phyloP scores from a whole-genome alignment of 2,888 invertebrate genomes.

The Iphiclides podalirius region DNA sequence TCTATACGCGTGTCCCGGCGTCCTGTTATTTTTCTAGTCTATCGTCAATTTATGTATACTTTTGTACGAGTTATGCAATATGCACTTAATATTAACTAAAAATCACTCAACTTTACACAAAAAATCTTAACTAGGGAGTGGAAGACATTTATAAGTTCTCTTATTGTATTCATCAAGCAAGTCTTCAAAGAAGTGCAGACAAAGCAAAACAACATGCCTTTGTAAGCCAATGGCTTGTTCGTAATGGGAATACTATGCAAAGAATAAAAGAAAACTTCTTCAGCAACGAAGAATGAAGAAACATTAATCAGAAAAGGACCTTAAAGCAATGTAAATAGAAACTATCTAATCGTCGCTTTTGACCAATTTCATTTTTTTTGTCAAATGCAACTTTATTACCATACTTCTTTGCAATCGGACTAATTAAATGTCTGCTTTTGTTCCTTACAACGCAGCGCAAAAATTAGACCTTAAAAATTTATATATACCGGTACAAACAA shows the following conservation, averaged over 20 bases:
- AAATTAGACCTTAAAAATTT: too few species aligned
- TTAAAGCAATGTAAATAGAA: constrained; percentile 18
- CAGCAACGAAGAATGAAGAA: constrained; percentile 12
- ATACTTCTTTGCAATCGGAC: constrained; percentile 17
- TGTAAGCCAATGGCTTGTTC: constrained; percentile 21
- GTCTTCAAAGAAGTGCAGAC: constrained; percentile 14
- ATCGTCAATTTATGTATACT: too few species aligned
- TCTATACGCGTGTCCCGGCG: too few species aligned
- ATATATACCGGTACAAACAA: too few species aligned
- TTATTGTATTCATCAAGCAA: constrained; percentile 22
- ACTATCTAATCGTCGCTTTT: constrained; percentile 6
- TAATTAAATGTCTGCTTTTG: constrained; percentile 21
- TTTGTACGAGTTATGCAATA: too few species aligned
- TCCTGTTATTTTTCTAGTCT: too few species aligned
- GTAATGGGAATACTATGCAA: constrained; percentile 18
- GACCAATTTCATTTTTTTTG: constrained; percentile 10
- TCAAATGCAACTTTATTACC: constrained; percentile 21
- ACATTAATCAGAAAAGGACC: constrained; percentile 16
- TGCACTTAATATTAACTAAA: too few species aligned
- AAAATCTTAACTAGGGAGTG: too few species aligned
- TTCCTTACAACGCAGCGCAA: too few species aligned
- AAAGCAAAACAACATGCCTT: constrained; percentile 20
- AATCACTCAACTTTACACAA: too few species aligned
- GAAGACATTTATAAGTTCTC: constrained; percentile 16
- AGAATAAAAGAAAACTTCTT: constrained; percentile 7